Conservation (phyloP, 2,797 vertebrate genomes). For the Acropternis orthonyx region DNA sequence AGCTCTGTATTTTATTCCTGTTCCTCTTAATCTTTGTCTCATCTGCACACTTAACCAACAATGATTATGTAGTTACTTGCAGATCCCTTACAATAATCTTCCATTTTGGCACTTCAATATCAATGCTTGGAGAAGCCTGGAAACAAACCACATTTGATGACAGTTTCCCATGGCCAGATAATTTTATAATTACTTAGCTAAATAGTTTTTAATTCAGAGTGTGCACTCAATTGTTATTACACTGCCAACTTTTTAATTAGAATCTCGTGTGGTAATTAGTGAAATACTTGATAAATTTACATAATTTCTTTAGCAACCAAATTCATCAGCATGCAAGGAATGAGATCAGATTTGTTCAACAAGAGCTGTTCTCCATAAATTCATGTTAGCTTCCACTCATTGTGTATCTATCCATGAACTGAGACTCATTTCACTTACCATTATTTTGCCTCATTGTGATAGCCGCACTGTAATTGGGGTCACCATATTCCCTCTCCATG, state of each 20-base stretch:
- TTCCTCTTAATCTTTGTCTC: not conserved
- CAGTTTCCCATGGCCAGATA: not conserved
- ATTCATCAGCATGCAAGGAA: not conserved
- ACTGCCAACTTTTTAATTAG: constrained; percentile 36
- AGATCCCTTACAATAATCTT: not conserved
- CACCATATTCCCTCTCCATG: not conserved
- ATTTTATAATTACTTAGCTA: constrained; percentile 31
- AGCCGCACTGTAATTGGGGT: not conserved
- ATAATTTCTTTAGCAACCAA: not conserved
- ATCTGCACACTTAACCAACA: not conserved
- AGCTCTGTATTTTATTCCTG: not conserved
- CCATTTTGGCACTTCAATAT: not conserved
- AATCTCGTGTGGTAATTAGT: constrained; percentile 10
- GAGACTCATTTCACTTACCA: not conserved
- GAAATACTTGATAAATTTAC: constrained; percentile 19
- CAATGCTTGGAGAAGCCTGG: not conserved
- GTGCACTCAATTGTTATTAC: not conserved
- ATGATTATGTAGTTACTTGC: not conserved
- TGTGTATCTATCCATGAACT: not conserved
- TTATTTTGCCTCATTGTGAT: not conserved
- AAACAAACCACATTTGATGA: not conserved
- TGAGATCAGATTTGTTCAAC: not conserved
- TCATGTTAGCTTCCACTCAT: not conserved
- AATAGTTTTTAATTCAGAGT: constrained; percentile 27
- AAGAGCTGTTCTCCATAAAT: not conserved